Percentiles rank a stretch among this genome's conserved stretches.
Evolutionary conservation across 2,888 invertebrate genomes (phyloP).

Genomic region (Tillus elongatus): DNA sequence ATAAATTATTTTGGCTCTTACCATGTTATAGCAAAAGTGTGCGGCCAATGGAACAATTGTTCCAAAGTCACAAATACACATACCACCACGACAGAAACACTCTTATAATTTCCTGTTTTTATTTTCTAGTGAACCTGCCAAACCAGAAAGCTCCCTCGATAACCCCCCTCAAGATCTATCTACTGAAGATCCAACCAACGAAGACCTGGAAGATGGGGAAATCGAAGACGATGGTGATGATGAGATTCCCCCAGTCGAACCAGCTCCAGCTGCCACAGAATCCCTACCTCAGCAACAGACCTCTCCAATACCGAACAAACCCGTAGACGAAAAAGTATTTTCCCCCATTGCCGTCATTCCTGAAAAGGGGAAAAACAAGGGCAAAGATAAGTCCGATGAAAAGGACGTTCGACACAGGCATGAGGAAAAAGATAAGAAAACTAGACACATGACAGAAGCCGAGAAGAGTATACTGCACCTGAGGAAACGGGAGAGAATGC

Average conservation of each 20-base stretch:
- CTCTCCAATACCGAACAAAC: not conserved
- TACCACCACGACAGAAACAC: too few species aligned
- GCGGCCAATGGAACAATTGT: too few species aligned
- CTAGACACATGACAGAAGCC: constrained; percentile 40
- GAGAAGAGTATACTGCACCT: constrained; percentile 40
- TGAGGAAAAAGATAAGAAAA: constrained; percentile 29
- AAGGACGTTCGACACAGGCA: constrained; percentile 22
- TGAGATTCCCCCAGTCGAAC: constrained; percentile 17
- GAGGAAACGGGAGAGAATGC: constrained; percentile 37
- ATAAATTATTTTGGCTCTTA: too few species aligned
- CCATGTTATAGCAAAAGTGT: too few species aligned
- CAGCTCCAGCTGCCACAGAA: constrained; percentile 46
- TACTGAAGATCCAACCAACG: constrained; percentile 21
- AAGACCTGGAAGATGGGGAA: constrained; percentile 81
- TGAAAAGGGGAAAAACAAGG: constrained; percentile 5
- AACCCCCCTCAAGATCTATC: too few species aligned
- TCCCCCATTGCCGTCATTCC: not conserved
- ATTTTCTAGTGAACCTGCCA: too few species aligned
- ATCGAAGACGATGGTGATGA: constrained; percentile 63
- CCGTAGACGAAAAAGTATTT: not conserved
- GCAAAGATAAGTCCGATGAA: constrained; percentile 17
- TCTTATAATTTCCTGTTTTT: too few species aligned
- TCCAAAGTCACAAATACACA: too few species aligned
- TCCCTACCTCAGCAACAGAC: constrained; percentile 41
- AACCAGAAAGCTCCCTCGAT: too few species aligned